phyloP scores from a whole-genome alignment of 2,888 invertebrate species.

The Gibbula magus region DNA sequence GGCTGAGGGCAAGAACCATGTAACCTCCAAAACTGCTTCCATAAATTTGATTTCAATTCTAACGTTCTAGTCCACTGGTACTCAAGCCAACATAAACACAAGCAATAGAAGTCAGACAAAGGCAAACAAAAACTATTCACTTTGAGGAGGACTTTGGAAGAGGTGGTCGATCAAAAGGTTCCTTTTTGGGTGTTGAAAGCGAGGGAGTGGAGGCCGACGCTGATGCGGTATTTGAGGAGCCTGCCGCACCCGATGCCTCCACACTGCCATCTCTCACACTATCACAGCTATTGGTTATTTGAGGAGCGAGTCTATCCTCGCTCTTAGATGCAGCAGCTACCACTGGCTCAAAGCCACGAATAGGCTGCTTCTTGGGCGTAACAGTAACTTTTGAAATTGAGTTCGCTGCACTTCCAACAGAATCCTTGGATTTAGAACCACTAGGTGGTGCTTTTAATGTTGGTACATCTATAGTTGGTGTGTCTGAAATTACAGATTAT shows the following conservation, averaged over 20 bases:
- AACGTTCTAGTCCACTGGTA: too few species aligned
- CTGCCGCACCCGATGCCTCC: not conserved
- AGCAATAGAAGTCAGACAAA: not conserved
- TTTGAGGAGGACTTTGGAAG: slow-evolving; percentile 64
- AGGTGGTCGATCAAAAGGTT: slow-evolving; percentile 44
- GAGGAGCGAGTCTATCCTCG: slow-evolving; percentile 40
- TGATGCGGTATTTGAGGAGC: not conserved
- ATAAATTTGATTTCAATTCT: too few species aligned
- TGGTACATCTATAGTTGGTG: not conserved
- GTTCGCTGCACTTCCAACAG: not conserved
- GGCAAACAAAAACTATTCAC: slow-evolving; percentile 45
- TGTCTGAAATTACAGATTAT: not conserved
- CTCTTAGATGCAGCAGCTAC: slow-evolving; percentile 35
- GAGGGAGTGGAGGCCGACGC: not conserved
- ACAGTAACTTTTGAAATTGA: slow-evolving; percentile 24
- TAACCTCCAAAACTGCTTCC: too few species aligned
- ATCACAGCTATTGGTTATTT: slow-evolving; percentile 7
- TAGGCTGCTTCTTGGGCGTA: slow-evolving; percentile 25
- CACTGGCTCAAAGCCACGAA: slow-evolving; percentile 25
- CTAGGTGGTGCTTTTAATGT: not conserved
- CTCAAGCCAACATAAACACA: too few species aligned
- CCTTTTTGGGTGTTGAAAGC: slow-evolving; percentile 52
- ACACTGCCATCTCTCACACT: not conserved
- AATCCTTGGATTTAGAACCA: not conserved
- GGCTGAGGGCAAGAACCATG: too few species aligned